Base-by-base conservation (phyloP, 2,113 vertebrate genomes). In the Gasterosteus aculeatus region DNA sequence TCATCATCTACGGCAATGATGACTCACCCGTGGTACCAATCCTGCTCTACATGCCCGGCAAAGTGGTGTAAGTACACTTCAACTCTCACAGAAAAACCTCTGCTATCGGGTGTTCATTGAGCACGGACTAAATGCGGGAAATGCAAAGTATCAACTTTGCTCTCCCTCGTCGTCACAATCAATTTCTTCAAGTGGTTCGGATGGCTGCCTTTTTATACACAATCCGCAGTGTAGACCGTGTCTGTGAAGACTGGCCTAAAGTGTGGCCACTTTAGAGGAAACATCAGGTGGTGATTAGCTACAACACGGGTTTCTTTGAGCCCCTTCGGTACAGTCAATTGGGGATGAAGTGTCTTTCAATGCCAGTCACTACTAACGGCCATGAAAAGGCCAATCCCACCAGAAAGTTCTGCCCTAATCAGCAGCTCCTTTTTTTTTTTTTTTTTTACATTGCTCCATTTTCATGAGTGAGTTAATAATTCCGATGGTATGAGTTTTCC, bases 21-120 rank as follows among this genome's bases (percentile, higher is more conserved):
- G 91, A 95, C 77, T 97, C 97, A 60, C 96, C 97, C 5, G 94
- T 98, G 75, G 88, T 98, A 14, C 97, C 97, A 0, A 83, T 98
- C 75, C 95, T 98, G 76, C 94, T 98, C 82, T 98, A 96, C 84
- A 95, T 98, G 94, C 97, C 97, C 54, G 95, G 95, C 29, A 98
- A 98, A 95, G 94, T 98, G 80, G 96, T 95, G 96, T 98, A 94
- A 94, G 97, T 95, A 49, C 63, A 35, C 72, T 53, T 22, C 9
- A 67, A 41, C 63, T 39, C 47, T 63, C 59, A 64, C 35, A 56
- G 18, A 56, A 54, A 56, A 42, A 26, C 54, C 58, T 1, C 53
- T 22, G 38, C 18, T 44, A 69, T 70, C 57, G 31, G 47, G 54
- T 63, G 67, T 74, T 53, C 71, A 41, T 44, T 41, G 16, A 59